Evolutionary conservation across 1,140 invertebrate species (phyloP), one percentile per base, ranked within the genome.

Genomic region (Drosophila pallidifrons): DNA sequence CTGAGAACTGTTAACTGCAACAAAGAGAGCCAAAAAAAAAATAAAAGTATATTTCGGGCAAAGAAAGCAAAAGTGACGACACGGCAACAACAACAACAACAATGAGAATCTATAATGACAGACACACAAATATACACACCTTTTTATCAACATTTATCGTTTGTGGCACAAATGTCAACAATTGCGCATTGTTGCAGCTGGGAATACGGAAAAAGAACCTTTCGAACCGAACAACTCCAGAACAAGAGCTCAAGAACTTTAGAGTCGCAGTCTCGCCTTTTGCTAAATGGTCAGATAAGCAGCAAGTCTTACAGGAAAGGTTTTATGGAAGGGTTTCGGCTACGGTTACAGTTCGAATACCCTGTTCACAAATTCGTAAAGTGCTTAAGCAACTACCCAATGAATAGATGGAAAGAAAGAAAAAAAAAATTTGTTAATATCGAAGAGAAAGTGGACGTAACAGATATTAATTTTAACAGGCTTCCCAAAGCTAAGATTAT

Each of bases 161-260:
- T 88, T 74, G 83, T 79, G 79, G 79, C 82, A 82, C 83, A 88
- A 86, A 82, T 88, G 82, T 86, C 83, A 86, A 86, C 82, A 86
- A 86, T 86, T 86, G 82, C 83, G 79, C 82, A 86, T 86, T 86
- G 82, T 86, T 86, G 83, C 81, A 85, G 79, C 83, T 86, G 82
- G 75, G 67, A 87, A 68, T 52, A 15, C 45, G 25, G 38, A 45
- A 28, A 71, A 32, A 32, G 30, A 38, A 38, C 35, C 35, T 38
- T 38, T 8, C 2, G 35, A 38, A 10, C 45, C n/a, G 28, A 3
- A 41, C 10, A 71, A 67, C 60, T 51, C 25, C 25, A 65, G 28
- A 67, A 35, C 35, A 38, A n/a, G 63, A 66, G 8, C 63, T 61
- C 30, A n/a, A 67, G 61, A 64, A 54, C 38, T 68, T 60, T 16